Evolutionary conservation across 2,113 vertebrate genomes (phyloP).

Genomic region (Dasyornis broadbenti): DNA sequence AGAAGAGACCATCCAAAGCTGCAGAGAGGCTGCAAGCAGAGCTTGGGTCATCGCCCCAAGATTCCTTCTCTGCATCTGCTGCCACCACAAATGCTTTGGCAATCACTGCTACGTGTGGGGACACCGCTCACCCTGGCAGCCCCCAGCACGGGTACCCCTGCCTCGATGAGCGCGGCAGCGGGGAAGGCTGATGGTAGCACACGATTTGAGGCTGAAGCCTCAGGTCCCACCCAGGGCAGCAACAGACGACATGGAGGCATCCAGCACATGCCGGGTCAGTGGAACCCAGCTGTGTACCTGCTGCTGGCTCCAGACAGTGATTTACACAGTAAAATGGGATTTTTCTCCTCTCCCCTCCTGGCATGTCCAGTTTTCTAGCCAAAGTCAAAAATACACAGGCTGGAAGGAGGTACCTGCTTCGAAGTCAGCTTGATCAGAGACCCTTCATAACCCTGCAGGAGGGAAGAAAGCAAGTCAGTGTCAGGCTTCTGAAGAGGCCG

Average conservation of each 20-base stretch:
- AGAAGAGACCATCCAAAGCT: background rate
- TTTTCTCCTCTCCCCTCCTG: background rate
- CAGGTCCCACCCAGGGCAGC: background rate
- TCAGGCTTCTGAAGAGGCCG: background rate
- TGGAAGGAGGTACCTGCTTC: conserved; percentile 85
- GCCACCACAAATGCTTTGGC: background rate
- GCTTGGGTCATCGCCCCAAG: background rate
- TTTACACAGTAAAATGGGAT: background rate
- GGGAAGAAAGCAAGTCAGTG: conserved; percentile 24
- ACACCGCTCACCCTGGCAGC: background rate
- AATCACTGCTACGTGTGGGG: rapidly evolving
- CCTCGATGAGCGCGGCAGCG: too few species aligned
- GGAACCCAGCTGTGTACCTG: background rate
- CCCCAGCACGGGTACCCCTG: background rate
- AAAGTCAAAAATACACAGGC: background rate
- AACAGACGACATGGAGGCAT: background rate
- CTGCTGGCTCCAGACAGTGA: background rate
- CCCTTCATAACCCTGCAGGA: conserved; percentile 94
- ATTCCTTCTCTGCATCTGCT: background rate
- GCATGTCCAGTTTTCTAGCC: background rate
- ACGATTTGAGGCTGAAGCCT: background rate
- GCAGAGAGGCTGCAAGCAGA: background rate
- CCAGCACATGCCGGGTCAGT: background rate
- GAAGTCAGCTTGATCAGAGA: conserved; percentile 99
- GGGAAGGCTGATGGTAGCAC: background rate